Conservation (phyloP, 2,113 vertebrate species). For the Solenodon paradoxus region DNA sequence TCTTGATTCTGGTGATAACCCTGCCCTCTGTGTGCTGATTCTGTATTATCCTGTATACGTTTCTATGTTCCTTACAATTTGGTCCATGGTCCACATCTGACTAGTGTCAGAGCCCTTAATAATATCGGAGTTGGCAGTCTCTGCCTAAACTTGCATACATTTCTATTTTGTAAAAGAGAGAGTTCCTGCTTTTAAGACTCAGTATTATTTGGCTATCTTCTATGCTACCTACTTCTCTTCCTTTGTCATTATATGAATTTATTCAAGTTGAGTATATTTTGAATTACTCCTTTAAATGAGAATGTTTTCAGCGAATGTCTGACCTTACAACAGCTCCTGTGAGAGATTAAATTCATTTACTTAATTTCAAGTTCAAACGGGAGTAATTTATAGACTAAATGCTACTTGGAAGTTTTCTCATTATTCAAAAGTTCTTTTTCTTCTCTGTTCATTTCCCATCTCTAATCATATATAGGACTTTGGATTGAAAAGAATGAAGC, state of each 20-base stretch:
- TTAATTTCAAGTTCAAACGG: background rate
- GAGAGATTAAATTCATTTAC: background rate
- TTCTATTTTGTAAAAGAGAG: background rate
- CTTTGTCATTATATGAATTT: background rate
- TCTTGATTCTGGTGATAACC: background rate
- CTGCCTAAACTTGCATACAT: background rate
- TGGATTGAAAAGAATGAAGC: background rate
- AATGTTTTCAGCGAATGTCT: background rate
- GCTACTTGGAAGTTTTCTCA: background rate
- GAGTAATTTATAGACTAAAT: background rate
- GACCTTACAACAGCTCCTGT: background rate
- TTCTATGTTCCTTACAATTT: background rate
- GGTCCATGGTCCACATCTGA: too few relatives aligned
- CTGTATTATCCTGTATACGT: background rate
- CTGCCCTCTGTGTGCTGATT: background rate
- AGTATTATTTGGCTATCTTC: background rate
- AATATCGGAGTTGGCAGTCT: background rate
- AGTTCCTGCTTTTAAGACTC: background rate
- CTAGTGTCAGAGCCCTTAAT: background rate
- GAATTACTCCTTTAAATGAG: background rate
- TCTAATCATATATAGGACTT: background rate
- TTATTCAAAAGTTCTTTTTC: background rate
- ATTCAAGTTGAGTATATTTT: background rate
- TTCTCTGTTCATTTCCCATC: background rate
- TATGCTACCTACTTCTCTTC: background rate